Evolutionary conservation across 1,140 invertebrate genomes (phyloP), one percentile per base, ranked within the genome.

Genomic region (Ceratoteleas bidentatus): DNA sequence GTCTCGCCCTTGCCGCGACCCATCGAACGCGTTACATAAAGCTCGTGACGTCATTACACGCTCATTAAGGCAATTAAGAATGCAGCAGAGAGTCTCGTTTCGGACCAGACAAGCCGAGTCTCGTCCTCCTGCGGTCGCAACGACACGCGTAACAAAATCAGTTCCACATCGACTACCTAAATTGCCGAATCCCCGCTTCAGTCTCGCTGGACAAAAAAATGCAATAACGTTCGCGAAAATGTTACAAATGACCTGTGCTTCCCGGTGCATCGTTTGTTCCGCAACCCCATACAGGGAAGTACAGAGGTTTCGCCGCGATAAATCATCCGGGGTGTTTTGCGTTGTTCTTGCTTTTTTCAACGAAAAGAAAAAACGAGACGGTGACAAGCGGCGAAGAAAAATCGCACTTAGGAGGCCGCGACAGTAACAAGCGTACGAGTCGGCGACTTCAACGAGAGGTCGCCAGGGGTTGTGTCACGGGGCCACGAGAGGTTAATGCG

Each of bases 31-130:
- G 16, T 64, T 78, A 64, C 60, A 52, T 70, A 52, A 61, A 57
- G 56, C 36, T 75, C 82, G 70, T 85, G 85, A 87, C 83, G 75
- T 81, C 84, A 85, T 80, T 83, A 83, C 36, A 36, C 62, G 53
- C 70, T 87, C 74, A 83, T 86, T 86, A 85, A 82, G 86, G 81
- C 85, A 86, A 87, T 86, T 80, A 84, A 85, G 75, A 87, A 85
- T 78, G 61, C 78, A 56, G 73, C 73, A 62, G 62, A 73, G 74
- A 68, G 47, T 72, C 75, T 66, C 38, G 52, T 54, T 56, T 13
- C 56, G 24, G 24, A 24, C 38, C 15, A 53, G 52, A 47, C 36
- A 9, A 40, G 52, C 40, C 36, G 53, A 11, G 38, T 13, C n/a
- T 3, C 13, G 15, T 56, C 0, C 36, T 43, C 40, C 40, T 1